Evolutionary conservation across 1,140 invertebrate species (phyloP), one percentile per base, ranked within the genome.

Genomic region (Subanguina moxae): DNA sequence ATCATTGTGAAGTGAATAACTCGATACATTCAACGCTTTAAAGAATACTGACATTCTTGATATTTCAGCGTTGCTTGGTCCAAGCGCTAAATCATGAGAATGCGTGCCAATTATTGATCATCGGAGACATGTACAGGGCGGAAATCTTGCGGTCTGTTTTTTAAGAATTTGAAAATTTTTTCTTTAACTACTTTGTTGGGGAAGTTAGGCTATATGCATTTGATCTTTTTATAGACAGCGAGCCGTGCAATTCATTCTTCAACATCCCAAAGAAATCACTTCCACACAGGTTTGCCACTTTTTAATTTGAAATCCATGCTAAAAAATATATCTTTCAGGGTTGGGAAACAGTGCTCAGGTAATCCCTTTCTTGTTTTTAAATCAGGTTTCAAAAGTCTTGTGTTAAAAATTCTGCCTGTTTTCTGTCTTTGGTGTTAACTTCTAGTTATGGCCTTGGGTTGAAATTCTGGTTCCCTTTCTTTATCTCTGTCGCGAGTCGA

Each of bases 51-150:
- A 11, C 11, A 38, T 38, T 38, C 32, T 38, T 5, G 11, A 38
- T 5, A 5, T 3, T 38, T 38, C 11, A 38, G 62, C 64, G 65
- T 19, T 72, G 58, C 25, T 61, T 82, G 48, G 72, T 82, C 1
- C 73, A 81, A 46, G 75, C 65, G 11, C 57, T 82, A 11, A 67
- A 76, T 7, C 52, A 66, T 8, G 81, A 82, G 1, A 80, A 83
- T 25, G 77, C 69, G 15, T 82, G 80, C 57, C 73, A 83, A 32
- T 64, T 82, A 17, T 65, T 82, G 21, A 79, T 83, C 32, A 64
- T 82, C 13, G 73, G 68, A 9, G 81, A 82, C 61, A 67, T 77
- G 52, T 82, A 73, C 56, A 21, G 46, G 27, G 21, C 64, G 15
- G 46, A 65, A 21, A 21, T 52, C n/a, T 52, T 52, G 23, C 48